phyloP scores from a whole-genome alignment of 2,113 vertebrate genomes.

The Cyphomyrus plagiostoma region DNA sequence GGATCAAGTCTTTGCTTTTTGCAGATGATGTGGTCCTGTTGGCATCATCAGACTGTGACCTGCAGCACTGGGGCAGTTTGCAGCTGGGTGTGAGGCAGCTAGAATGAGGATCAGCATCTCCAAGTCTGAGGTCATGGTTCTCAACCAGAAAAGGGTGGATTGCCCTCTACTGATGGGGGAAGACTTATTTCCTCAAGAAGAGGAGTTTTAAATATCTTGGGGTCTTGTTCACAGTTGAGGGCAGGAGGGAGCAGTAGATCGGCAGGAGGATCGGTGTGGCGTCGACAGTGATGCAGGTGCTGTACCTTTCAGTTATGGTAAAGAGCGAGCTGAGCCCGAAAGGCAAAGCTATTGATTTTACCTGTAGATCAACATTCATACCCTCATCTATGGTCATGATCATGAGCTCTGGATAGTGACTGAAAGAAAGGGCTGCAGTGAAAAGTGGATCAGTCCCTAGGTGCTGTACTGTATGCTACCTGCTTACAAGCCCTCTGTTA shows the following conservation, averaged over 20 bases:
- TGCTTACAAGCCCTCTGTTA: not conserved
- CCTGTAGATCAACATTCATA: not conserved
- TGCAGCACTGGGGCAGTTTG: not conserved
- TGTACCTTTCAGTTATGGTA: not conserved
- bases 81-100: not conserved
- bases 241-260: not conserved
- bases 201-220: not conserved
- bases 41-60: not conserved
- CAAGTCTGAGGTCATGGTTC: not conserved
- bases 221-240: not conserved
- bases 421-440: not conserved
- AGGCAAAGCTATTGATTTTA: too few relatives aligned
- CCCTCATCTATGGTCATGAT: not conserved
- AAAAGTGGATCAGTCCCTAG: not conserved
- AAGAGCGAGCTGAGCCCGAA: not conserved
- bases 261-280: not conserved
- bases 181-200: not conserved
- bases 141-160: not conserved
- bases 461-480: not conserved
- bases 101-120: not conserved
- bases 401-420: not conserved
- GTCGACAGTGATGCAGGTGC: not conserved
- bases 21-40: not conserved
- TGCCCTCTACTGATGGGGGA: not conserved
- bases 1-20: too few relatives aligned